Base-by-base conservation (phyloP, 2,888 invertebrate genomes). In the Cheilosia variabilis region DNA sequence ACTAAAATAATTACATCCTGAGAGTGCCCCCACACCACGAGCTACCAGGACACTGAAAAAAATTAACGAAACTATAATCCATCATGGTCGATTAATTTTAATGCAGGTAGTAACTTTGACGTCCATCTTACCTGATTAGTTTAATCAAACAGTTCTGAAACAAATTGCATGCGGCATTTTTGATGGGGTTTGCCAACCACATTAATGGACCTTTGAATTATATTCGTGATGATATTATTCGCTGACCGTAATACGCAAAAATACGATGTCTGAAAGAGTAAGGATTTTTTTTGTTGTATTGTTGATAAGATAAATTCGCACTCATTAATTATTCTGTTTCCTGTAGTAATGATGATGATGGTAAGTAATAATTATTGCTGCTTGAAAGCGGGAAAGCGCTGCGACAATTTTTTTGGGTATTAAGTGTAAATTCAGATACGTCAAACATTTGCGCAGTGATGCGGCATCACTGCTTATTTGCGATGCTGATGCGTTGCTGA, bases 301-400 rank as follows among this genome's bases (percentile, higher is more conserved):
- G 45, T 45, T n/a, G 45, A 68, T 19, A 75, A 68, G 83, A 84
- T 84, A 73, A 79, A 79, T 84, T 84, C 63, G 45, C 43, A 63
- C 43, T 73, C 73, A 84, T 84, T 84, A 63, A 79, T 84, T 69
- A 69, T 58, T 50, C 45, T 58, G 78, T 73, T n/a, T 68, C 45
- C 71, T 31, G 72, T 72, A 45, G 68, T 37, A 78, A 68, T 68
- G 75, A 73, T 68, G 69, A 58, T 84, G 71, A 79, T 84, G 79
- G 79, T 65, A 65, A 79, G 73, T 75, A 84, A 79, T 79, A 79
- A 75, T 79, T 58, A 75, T 84, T 83, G 43, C 72, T 2, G 17
- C 17, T 63, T 17, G 43, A 68, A 63, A 37, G 15, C 63, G 58
- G 41, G 72, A 10, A 62, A 73, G 71, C 58, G 43, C 50, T 60